A percentile compares a stretch with the other conserved stretches of the same genome.
Conservation (phyloP, 2,888 invertebrate genomes). For the Catocala nupta region DNA sequence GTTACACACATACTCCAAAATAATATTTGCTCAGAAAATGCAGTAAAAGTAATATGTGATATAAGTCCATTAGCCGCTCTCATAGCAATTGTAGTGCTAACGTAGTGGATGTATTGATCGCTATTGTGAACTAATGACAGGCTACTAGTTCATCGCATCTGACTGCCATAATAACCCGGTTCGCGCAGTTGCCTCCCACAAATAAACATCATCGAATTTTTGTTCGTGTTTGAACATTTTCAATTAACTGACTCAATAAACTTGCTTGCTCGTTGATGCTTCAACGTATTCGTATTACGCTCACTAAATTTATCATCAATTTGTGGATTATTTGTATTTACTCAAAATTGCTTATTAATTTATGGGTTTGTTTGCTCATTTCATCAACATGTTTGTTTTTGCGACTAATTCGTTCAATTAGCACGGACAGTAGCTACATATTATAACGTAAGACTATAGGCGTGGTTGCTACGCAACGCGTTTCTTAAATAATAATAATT, state of each 20-base stretch:
- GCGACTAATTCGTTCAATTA: too few species aligned
- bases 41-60: too few species aligned
- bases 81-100: slow-evolving; percentile 1
- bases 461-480: too few species aligned
- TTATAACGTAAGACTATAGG: too few species aligned
- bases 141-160: slow-evolving; percentile 29
- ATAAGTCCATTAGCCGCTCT: too few species aligned
- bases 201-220: not conserved
- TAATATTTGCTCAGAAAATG: too few species aligned
- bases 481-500: too few species aligned
- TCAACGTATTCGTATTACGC: slow-evolving; percentile 21
- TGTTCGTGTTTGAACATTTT: slow-evolving; percentile 1
- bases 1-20: too few species aligned
- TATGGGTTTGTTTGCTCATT: too few species aligned
- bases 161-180: slow-evolving; percentile 18
- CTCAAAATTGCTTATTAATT: too few species aligned
- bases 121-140: slow-evolving; percentile 24
- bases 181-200: slow-evolving; percentile 12
- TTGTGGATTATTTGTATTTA: slow-evolving; percentile 28
- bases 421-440: too few species aligned
- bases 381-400: too few species aligned
- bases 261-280: not conserved
- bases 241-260: slow-evolving; percentile 19
- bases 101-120: slow-evolving; percentile 31
- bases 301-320: slow-evolving; percentile 23